A percentile compares a stretch with the other conserved stretches of the same genome.
These are phyloP conservation scores for Periophthalmodon schlosseri DNA, from an alignment of 2,113 vertebrate genomes.

Conservation along the genomic window DNA sequence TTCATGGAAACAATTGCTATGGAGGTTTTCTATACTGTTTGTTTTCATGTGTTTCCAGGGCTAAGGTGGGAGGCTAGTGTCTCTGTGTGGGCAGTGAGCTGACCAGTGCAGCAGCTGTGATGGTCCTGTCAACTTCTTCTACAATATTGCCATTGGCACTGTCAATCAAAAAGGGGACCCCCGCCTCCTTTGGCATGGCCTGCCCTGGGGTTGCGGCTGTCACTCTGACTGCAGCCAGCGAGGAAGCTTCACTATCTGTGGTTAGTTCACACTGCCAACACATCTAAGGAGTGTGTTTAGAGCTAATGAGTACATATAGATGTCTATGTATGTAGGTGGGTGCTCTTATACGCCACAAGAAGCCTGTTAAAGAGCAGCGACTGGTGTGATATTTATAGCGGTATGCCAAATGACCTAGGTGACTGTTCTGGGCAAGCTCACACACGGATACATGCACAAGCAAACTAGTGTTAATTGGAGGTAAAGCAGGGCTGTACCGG, in stretches of 20 bases:
- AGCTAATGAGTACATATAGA: slow-evolving; percentile 44
- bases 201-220: slow-evolving; percentile 72
- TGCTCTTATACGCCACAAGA: slow-evolving; percentile 50
- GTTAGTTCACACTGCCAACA: slow-evolving; percentile 55
- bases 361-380: slow-evolving; percentile 68
- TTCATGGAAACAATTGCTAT: slow-evolving; percentile 25
- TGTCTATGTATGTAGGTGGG: slow-evolving; percentile 23
- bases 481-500: slow-evolving; percentile 62
- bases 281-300: slow-evolving; percentile 55
- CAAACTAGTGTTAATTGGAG: slow-evolving; percentile 79
- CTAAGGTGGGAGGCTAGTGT: slow-evolving; percentile 63
- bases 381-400: slow-evolving; percentile 74
- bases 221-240: slow-evolving; percentile 57
- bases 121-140: slow-evolving; percentile 68
- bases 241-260: slow-evolving; percentile 55
- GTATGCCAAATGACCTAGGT: slow-evolving; percentile 67
- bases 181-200: slow-evolving; percentile 65
- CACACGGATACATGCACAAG: slow-evolving; percentile 34
- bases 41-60: slow-evolving; percentile 56
- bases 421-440: slow-evolving; percentile 48
- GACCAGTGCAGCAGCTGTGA: slow-evolving; percentile 69
- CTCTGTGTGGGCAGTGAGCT: slow-evolving; percentile 71
- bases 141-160: slow-evolving; percentile 62
- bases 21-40: slow-evolving; percentile 5
- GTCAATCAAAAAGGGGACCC: slow-evolving; percentile 58